A percentile compares a stretch with the other conserved stretches of the same genome.
phyloP scores from a whole-genome alignment of 2,113 vertebrate species.

The Pelodiscus sinensis region DNA sequence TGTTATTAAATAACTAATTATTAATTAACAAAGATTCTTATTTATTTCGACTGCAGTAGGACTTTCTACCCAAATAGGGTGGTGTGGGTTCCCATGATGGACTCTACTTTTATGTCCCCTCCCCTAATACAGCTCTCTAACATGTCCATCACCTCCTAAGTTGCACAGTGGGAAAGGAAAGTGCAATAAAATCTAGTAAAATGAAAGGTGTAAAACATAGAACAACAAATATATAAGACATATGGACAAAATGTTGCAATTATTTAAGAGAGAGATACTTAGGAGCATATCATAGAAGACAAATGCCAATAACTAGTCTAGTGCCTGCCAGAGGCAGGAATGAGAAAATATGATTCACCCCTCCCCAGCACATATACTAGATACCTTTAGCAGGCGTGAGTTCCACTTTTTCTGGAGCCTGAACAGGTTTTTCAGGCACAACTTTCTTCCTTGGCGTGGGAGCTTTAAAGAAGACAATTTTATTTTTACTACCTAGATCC shows the following conservation, averaged over 20 bases:
- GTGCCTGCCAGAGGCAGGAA: not conserved
- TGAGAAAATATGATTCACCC: conserved; percentile 1
- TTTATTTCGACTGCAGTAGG: not conserved
- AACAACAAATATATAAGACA: not conserved
- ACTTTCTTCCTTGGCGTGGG: conserved; percentile 75
- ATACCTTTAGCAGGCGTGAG: conserved; percentile 81
- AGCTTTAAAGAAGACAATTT: conserved; percentile 80
- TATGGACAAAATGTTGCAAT: not conserved
- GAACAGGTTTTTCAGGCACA: conserved; percentile 72
- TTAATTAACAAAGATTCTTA: not conserved
- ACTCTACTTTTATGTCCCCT: not conserved
- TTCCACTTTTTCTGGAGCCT: conserved; percentile 76
- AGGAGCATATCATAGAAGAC: not conserved
- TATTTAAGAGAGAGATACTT: not conserved
- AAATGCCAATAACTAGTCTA: not conserved
- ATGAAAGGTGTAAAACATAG: not conserved
- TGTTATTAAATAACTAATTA: not conserved
- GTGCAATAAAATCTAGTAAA: not conserved
- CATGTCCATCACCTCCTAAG: not conserved
- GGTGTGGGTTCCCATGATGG: not conserved
- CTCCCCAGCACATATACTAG: not conserved
- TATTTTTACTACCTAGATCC: conserved; percentile 58
- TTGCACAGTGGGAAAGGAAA: not conserved
- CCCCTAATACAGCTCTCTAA: not conserved
- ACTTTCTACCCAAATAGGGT: not conserved